phyloP scores from a whole-genome alignment of 2,797 vertebrate species.

The Glossophaga mutica region DNA sequence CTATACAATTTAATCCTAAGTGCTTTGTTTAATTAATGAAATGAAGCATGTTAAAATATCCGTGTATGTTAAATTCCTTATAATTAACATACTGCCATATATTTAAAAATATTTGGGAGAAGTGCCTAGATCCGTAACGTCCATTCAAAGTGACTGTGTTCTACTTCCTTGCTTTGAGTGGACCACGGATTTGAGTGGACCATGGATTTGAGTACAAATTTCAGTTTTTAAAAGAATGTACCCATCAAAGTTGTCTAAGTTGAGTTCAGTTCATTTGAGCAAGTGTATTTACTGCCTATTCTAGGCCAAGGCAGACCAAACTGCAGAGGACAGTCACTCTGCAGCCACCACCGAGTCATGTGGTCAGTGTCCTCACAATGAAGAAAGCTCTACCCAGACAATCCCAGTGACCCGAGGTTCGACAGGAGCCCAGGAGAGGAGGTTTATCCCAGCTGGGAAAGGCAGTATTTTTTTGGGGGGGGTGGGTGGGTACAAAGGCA shows the following conservation, averaged over 20 bases:
- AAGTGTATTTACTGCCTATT: neutral
- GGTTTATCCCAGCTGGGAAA: neutral
- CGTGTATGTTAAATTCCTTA: conserved; percentile 43
- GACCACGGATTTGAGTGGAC: neutral
- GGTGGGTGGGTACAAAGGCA: fast-evolving
- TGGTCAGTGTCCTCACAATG: too few species aligned
- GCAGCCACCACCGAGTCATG: neutral
- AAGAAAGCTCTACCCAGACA: neutral
- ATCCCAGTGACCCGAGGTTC: neutral
- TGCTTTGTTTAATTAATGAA: conserved; percentile 64
- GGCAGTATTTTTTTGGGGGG: neutral
- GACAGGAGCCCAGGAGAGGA: neutral
- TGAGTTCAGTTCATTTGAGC: neutral
- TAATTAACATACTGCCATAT: conserved; percentile 58
- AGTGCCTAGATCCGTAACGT: neutral
- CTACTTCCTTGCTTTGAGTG: neutral
- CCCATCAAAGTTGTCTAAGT: neutral
- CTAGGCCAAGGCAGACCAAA: neutral
- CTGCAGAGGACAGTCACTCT: neutral
- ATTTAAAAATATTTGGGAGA: conserved; percentile 40
- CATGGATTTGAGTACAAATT: neutral
- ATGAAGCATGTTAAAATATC: conserved; percentile 55
- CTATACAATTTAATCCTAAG: conserved; percentile 61
- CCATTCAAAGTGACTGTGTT: neutral
- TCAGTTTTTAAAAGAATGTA: neutral